Evolutionary conservation across 2,797 vertebrate species (phyloP).

Genomic region (Leptoclinus maculatus): DNA sequence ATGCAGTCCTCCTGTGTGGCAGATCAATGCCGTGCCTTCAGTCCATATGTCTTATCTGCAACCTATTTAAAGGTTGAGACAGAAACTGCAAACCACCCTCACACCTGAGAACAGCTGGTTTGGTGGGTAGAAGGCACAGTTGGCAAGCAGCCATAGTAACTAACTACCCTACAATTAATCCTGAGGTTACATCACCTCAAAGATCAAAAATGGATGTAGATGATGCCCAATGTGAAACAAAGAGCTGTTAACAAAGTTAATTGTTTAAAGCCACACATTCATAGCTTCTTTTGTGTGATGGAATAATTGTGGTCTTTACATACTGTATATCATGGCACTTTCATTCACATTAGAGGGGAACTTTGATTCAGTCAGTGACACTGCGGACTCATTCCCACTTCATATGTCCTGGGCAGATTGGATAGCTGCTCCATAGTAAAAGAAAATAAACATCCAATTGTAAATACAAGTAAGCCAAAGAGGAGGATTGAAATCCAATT

Average conservation of each 20-base stretch:
- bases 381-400: too few relatives aligned
- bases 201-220: background rate
- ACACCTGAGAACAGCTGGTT: constrained; percentile 2
- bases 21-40: background rate
- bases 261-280: too few relatives aligned
- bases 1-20: constrained; percentile 4
- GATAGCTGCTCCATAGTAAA: background rate
- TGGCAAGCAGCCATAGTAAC: background rate
- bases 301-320: too few relatives aligned
- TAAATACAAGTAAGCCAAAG: background rate
- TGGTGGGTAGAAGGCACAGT: background rate
- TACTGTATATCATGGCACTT: too few relatives aligned
- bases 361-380: too few relatives aligned
- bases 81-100: constrained; percentile 20
- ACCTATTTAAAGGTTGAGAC: background rate
- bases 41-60: background rate
- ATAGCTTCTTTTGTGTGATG: too few relatives aligned
- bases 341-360: too few relatives aligned
- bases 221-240: background rate
- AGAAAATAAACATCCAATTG: background rate
- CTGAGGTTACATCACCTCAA: background rate
- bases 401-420: background rate
- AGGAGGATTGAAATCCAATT: background rate
- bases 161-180: constrained; percentile 16
- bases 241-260: background rate